phyloP scores from a whole-genome alignment of 30 jellyfish, hydroid and myxozoan species.

The Catostylus mosaicus region DNA sequence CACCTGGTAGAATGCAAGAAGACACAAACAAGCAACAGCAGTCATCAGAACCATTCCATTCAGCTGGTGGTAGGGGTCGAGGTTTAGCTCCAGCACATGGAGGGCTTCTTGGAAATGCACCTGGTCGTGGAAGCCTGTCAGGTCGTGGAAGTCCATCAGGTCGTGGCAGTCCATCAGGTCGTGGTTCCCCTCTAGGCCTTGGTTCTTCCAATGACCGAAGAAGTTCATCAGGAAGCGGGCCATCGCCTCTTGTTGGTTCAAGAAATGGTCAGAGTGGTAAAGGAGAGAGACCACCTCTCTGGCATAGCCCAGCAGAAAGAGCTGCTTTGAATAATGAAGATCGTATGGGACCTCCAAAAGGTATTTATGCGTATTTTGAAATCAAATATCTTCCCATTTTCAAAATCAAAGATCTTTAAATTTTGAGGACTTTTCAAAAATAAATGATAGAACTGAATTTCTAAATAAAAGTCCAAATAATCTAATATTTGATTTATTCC shows the following conservation, averaged over 20 bases:
- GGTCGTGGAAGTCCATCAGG: constrained; percentile 44
- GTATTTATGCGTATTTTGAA: background rate
- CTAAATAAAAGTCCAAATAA: too few species aligned
- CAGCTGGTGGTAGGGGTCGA: background rate
- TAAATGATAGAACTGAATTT: too few species aligned
- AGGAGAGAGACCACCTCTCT: background rate
- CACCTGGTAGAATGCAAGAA: background rate
- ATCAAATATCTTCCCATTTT: background rate
- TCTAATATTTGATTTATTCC: too few species aligned
- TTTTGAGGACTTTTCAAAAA: too few species aligned
- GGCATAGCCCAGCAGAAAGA: background rate
- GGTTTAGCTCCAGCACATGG: background rate
- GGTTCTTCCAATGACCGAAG: background rate
- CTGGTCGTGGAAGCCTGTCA: constrained; percentile 31
- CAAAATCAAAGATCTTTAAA: too few species aligned
- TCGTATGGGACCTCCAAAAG: constrained; percentile 49
- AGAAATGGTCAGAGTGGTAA: constrained; percentile 2
- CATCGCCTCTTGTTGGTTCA: constrained; percentile 5
- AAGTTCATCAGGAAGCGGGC: background rate
- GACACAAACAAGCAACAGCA: background rate
- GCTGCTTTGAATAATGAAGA: background rate
- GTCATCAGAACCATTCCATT: background rate
- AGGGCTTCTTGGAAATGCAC: background rate
- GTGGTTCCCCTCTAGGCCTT: background rate
- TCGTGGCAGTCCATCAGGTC: constrained; percentile 30